A percentile compares a stretch with the other conserved stretches of the same genome.
Conservation (phyloP, 1,140 invertebrate genomes). For the Augochlora pura region DNA sequence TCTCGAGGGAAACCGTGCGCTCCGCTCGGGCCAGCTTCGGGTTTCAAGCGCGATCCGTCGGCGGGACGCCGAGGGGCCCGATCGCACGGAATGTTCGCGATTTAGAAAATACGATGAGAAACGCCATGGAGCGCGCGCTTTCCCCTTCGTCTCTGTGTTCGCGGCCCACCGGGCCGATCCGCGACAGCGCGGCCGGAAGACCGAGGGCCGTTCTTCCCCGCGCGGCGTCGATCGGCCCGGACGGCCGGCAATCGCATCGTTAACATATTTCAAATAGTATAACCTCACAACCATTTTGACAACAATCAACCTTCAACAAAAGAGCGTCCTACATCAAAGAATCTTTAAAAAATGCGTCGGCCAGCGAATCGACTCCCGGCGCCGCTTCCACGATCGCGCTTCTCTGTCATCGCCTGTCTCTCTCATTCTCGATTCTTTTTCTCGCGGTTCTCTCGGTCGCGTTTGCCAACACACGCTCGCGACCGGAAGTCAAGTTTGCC, state of each 20-base stretch:
- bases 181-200: background rate
- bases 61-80: too few species aligned
- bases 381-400: background rate
- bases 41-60: slow-evolving; percentile 4
- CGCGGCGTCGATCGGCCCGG: background rate
- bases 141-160: slow-evolving; percentile 37
- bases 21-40: slow-evolving; percentile 6
- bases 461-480: background rate
- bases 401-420: background rate
- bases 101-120: background rate
- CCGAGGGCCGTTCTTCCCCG: too few species aligned
- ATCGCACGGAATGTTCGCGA: slow-evolving; percentile 15
- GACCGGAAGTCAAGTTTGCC: slow-evolving; percentile 54
- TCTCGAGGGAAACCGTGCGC: slow-evolving; percentile 1
- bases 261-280: slow-evolving; percentile 76
- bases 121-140: slow-evolving; percentile 42
- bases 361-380: slow-evolving; percentile 54
- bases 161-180: slow-evolving; percentile 16
- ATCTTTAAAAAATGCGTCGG: slow-evolving; percentile 73
- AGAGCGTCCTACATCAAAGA: slow-evolving; percentile 74
- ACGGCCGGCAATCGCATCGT: slow-evolving; percentile 48
- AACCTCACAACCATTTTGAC: slow-evolving; percentile 80
- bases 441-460: background rate
- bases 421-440: background rate
- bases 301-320: slow-evolving; percentile 79